Percentiles rank a stretch among this genome's conserved stretches.
phyloP scores from a whole-genome alignment of 2,888 invertebrate species.

The Epinotia brunnichana region DNA sequence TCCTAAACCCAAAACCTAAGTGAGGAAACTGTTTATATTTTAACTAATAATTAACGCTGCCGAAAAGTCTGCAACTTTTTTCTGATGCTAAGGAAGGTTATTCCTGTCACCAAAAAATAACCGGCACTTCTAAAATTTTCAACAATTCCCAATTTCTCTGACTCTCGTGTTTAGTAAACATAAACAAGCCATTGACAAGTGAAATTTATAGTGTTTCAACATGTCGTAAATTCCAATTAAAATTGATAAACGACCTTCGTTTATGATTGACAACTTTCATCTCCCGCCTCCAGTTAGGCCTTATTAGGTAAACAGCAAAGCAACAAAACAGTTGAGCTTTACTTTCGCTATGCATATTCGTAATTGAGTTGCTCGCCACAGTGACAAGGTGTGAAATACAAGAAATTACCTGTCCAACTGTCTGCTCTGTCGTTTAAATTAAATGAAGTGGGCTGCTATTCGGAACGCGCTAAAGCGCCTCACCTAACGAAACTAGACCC shows the following conservation, averaged over 20 bases:
- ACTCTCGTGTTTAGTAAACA: not conserved
- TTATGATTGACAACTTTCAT: slow-evolving; percentile 24
- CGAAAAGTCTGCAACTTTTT: too few relatives aligned
- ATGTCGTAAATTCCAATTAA: slow-evolving; percentile 16
- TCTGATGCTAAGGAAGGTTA: too few relatives aligned
- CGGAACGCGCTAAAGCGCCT: too few relatives aligned
- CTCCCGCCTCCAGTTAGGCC: not conserved
- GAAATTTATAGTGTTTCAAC: not conserved
- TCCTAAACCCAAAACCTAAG: too few relatives aligned
- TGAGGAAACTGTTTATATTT: too few relatives aligned
- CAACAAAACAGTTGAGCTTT: not conserved
- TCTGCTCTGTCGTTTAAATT: not conserved
- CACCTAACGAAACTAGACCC: too few relatives aligned
- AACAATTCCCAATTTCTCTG: too few relatives aligned
- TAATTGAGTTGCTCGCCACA: not conserved
- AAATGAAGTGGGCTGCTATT: too few relatives aligned
- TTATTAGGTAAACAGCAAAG: slow-evolving; percentile 9
- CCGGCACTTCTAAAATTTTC: too few relatives aligned
- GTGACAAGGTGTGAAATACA: slow-evolving; percentile 18
- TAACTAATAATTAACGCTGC: too few relatives aligned
- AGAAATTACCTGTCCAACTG: slow-evolving; percentile 5
- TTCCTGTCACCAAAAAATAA: too few relatives aligned
- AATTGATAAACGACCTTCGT: slow-evolving; percentile 13
- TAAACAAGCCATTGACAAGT: not conserved
- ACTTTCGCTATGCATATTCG: slow-evolving; percentile 21